Evolutionary conservation across 2,888 invertebrate species (phyloP).

Genomic region (Tetheella fluctuosa): DNA sequence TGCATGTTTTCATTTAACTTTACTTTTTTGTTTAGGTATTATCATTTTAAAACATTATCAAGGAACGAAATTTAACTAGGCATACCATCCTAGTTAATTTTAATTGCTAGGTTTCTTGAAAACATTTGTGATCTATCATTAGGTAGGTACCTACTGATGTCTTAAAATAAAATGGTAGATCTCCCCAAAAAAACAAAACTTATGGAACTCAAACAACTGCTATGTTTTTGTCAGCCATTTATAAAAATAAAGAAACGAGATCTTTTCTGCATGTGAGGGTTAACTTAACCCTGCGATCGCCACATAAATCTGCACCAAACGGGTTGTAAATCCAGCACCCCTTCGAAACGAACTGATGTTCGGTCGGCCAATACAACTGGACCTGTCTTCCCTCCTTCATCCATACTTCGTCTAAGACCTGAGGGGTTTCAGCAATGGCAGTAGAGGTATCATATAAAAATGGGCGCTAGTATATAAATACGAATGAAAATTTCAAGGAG

Average conservation of each 20-base stretch:
- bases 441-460: slow-evolving; percentile 39
- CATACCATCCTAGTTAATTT: too few relatives aligned
- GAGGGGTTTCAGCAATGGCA: slow-evolving; percentile 26
- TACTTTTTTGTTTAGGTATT: too few relatives aligned
- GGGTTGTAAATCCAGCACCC: slow-evolving; percentile 81
- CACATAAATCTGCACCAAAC: slow-evolving; percentile 77
- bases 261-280: slow-evolving; percentile 74
- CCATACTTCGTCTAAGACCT: slow-evolving; percentile 17
- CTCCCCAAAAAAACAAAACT: too few relatives aligned
- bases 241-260: slow-evolving; percentile 79
- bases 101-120: too few relatives aligned
- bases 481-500: slow-evolving; percentile 77
- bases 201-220: slow-evolving; percentile 32
- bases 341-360: slow-evolving; percentile 67
- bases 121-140: too few relatives aligned
- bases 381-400: slow-evolving; percentile 29
- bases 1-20: neutral
- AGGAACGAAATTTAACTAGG: too few relatives aligned
- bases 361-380: slow-evolving; percentile 48
- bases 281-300: slow-evolving; percentile 63
- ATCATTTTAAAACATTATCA: too few relatives aligned
- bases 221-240: slow-evolving; percentile 72
- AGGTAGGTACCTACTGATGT: too few relatives aligned
- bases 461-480: slow-evolving; percentile 63
- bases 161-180: slow-evolving; percentile 9